Evolutionary conservation across 2,113 vertebrate genomes (phyloP).

Genomic region (Haemorhous mexicanus): DNA sequence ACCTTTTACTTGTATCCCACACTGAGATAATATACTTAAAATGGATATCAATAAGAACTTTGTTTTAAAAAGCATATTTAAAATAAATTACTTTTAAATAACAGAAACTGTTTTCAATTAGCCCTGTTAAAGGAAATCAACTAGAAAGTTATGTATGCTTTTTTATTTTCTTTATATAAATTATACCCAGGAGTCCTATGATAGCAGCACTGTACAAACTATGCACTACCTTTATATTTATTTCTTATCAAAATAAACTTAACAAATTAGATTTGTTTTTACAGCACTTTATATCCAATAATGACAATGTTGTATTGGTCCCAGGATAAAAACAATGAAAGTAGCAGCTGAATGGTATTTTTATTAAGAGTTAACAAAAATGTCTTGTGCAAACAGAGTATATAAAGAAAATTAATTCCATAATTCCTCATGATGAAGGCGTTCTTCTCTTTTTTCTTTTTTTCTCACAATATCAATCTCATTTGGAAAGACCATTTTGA

Average conservation of each 20-base stretch:
- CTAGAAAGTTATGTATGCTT: conserved; percentile 67
- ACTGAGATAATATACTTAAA: conserved; percentile 76
- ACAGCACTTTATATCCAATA: conserved; percentile 69
- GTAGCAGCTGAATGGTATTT: conserved; percentile 60
- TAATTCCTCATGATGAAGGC: conserved; percentile 56
- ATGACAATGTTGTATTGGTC: conserved; percentile 63
- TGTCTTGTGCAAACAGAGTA: conserved; percentile 49
- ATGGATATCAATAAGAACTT: conserved; percentile 74
- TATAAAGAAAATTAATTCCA: conserved; percentile 65
- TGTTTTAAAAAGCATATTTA: conserved; percentile 73
- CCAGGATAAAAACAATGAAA: conserved; percentile 68
- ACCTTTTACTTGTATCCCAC: conserved; percentile 80
- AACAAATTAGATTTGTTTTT: conserved; percentile 71
- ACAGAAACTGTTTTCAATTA: conserved; percentile 77
- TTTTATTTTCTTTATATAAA: conserved; percentile 72
- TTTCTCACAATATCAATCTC: conserved; percentile 54
- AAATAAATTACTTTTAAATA: conserved; percentile 76
- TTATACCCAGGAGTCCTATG: conserved; percentile 68
- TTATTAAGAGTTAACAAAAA: conserved; percentile 70
- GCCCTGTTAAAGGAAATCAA: conserved; percentile 64
- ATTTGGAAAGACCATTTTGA: conserved; percentile 48
- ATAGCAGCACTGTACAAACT: conserved; percentile 60
- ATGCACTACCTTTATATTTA: conserved; percentile 69
- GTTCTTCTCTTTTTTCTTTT: conserved; percentile 33
- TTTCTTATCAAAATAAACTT: conserved; percentile 73